These are phyloP conservation scores for Sthenelais limicola DNA, from an alignment of 2,888 invertebrate genomes.

Conservation along the genomic window DNA sequence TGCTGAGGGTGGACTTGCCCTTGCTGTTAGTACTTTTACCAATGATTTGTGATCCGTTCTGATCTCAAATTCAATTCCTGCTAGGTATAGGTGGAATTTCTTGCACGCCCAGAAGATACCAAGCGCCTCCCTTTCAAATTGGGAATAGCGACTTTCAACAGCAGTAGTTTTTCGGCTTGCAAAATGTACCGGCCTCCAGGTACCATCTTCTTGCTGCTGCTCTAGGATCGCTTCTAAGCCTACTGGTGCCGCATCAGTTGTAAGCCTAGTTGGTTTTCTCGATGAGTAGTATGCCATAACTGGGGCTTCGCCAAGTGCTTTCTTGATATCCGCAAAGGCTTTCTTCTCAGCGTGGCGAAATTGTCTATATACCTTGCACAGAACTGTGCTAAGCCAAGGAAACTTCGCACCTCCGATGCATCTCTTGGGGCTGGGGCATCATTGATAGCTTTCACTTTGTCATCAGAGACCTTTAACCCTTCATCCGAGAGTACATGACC, in stretches of 20 bases:
- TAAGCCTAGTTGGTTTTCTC: conserved; percentile 22
- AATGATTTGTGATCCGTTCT: conserved; percentile 33
- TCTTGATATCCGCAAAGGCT: conserved; percentile 29
- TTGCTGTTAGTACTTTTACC: neutral
- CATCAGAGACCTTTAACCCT: neutral
- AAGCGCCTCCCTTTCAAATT: conserved; percentile 52
- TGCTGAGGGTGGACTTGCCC: neutral
- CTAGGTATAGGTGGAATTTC: conserved; percentile 44
- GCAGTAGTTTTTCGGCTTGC: conserved; percentile 45
- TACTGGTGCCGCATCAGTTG: conserved; percentile 47
- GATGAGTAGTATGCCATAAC: neutral
- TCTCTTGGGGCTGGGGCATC: conserved; percentile 54
- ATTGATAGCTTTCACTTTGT: conserved; percentile 25
- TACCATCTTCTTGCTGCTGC: conserved; percentile 44
- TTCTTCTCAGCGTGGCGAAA: conserved; percentile 4
- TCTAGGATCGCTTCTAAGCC: conserved; percentile 47
- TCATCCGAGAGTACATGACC: conserved; percentile 39
- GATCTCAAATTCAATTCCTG: conserved; percentile 49
- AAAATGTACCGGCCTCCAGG: conserved; percentile 46
- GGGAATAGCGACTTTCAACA: conserved; percentile 49
- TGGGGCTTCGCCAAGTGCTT: neutral
- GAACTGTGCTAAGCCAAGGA: conserved; percentile 52
- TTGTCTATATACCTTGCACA: conserved; percentile 1
- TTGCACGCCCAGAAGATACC: conserved; percentile 49
- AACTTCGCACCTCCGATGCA: conserved; percentile 52